Conservation (phyloP, 2,888 invertebrate species). For the Galerucella calmariensis region DNA sequence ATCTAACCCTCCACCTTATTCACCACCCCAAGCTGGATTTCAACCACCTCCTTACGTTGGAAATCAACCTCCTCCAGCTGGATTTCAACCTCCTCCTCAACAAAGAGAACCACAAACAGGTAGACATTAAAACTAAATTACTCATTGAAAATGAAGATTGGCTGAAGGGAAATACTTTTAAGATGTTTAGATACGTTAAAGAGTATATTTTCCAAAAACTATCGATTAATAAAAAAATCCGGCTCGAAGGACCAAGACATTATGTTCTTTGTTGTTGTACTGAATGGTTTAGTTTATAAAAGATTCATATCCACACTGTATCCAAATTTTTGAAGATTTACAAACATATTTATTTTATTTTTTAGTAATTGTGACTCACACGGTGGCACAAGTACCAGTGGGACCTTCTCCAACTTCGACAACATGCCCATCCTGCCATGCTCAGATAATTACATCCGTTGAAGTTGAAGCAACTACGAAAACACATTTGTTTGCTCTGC, state of each 20-base stretch:
- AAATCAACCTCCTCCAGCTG: no score
- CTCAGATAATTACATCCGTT: constrained; percentile 62
- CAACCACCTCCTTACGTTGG: constrained; percentile 12
- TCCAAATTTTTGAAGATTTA: no score
- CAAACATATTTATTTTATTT: constrained; percentile 8
- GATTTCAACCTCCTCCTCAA: constrained; percentile 25
- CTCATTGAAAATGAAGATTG: no score
- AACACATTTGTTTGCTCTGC: constrained; percentile 66
- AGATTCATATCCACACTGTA: no score
- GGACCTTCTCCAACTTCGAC: constrained; percentile 61
- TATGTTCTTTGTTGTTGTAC: no score
- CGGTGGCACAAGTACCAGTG: constrained; percentile 19
- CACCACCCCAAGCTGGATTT: constrained; percentile 27
- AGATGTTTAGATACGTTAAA: no score
- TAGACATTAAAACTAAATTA: not conserved
- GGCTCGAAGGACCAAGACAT: no score
- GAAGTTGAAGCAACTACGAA: constrained; percentile 63
- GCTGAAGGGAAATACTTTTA: no score
- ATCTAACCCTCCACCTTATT: constrained; percentile 29
- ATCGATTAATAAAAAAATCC: no score
- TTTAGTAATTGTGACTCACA: constrained; percentile 31
- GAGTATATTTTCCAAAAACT: no score
- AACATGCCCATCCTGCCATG: constrained; percentile 65
- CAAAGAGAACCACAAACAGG: constrained; percentile 24
- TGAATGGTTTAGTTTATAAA: no score